phyloP scores from a whole-genome alignment of 2,888 invertebrate species.

The Drosophila mulleri region DNA sequence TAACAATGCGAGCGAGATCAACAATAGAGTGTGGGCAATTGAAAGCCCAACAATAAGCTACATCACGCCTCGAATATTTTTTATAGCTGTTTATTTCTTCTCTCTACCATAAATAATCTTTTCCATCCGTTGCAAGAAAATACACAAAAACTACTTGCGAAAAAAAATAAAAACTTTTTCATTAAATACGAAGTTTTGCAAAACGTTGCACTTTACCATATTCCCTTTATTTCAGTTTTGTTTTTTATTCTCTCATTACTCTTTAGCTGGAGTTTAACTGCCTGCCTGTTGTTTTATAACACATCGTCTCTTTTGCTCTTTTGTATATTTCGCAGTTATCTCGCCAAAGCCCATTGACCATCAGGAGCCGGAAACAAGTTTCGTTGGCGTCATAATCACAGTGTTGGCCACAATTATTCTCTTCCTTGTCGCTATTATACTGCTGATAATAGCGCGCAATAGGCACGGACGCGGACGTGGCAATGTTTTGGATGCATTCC shows the following conservation, averaged over 20 bases:
- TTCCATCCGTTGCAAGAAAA: constrained; percentile 27
- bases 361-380: constrained; percentile 86
- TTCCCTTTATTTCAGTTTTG: neutral
- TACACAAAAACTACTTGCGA: constrained; percentile 17
- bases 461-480: constrained; percentile 85
- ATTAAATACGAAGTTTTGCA: constrained; percentile 35
- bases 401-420: constrained; percentile 90
- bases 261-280: constrained; percentile 23
- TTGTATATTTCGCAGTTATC: constrained; percentile 74
- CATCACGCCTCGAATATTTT: constrained; percentile 22
- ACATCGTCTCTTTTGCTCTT: constrained; percentile 17
- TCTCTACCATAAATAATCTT: constrained; percentile 16
- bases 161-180: constrained; percentile 35
- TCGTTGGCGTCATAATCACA: constrained; percentile 89
- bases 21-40: constrained; percentile 47
- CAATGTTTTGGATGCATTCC: constrained; percentile 85
- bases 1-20: constrained; percentile 34
- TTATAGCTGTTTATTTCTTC: constrained; percentile 11
- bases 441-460: constrained; percentile 89
- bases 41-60: constrained; percentile 45
- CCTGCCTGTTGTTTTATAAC: constrained; percentile 8
- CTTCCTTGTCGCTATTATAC: constrained; percentile 89
- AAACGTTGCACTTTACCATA: constrained; percentile 18
- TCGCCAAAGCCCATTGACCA: constrained; percentile 87
- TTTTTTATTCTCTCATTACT: constrained; percentile 20